These are phyloP conservation scores for Pyrocoelia pectoralis DNA, from an alignment of 2,888 invertebrate genomes.

Conservation along the genomic window DNA sequence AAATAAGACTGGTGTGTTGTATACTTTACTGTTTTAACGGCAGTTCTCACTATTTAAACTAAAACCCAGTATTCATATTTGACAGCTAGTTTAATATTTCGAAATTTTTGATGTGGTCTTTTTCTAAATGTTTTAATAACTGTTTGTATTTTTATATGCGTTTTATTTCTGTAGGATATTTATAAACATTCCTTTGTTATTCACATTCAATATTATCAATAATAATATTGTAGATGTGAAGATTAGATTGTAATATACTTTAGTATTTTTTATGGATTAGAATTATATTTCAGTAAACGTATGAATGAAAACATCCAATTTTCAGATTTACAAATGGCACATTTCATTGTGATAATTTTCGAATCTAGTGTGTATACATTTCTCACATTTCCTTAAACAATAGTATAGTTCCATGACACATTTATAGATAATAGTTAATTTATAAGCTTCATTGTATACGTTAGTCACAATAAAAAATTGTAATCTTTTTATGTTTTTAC, in stretches of 20 bases:
- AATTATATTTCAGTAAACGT: too few relatives aligned
- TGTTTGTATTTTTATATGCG: conserved; percentile 19
- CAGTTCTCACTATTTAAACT: neutral
- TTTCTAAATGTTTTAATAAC: conserved; percentile 15
- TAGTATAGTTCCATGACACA: neutral
- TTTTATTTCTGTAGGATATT: conserved; percentile 1
- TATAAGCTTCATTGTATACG: conserved; percentile 37
- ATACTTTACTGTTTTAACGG: conserved; percentile 15
- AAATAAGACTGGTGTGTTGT: conserved; percentile 18
- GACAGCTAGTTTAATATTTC: neutral
- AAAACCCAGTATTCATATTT: conserved; percentile 5
- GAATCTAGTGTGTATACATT: conserved; percentile 5
- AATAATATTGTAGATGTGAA: neutral
- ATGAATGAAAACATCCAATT: neutral
- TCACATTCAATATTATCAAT: neutral
- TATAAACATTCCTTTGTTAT: conserved; percentile 16
- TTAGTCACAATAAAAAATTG: conserved; percentile 41
- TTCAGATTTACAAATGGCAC: neutral
- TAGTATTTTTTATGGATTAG: neutral
- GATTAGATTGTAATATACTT: neutral
- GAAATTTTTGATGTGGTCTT: conserved; percentile 9
- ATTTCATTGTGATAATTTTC: conserved; percentile 6
- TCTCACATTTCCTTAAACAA: neutral
- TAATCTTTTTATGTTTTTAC: neutral
- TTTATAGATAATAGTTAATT: conserved; percentile 6